A percentile compares a stretch with the other conserved stretches of the same genome.
Evolutionary conservation across 1,140 invertebrate species (phyloP).

Genomic region (Streblospio benedicti): DNA sequence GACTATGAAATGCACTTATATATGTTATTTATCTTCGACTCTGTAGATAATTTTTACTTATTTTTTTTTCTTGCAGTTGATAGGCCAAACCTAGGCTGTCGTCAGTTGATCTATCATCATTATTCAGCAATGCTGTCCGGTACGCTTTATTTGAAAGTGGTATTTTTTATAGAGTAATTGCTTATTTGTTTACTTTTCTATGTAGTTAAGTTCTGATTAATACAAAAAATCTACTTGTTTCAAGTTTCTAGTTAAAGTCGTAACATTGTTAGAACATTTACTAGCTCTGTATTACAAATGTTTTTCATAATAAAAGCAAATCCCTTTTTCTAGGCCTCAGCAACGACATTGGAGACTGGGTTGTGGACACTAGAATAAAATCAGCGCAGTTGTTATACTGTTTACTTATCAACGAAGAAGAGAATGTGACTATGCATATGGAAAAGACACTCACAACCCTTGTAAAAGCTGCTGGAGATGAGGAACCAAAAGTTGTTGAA

Average conservation of each 20-base stretch:
- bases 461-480: slow-evolving; percentile 51
- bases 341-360: slow-evolving; percentile 65
- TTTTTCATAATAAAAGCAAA: too few species aligned
- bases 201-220: too few species aligned
- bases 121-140: slow-evolving; percentile 59
- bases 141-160: too few species aligned
- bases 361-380: slow-evolving; percentile 57
- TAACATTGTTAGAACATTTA: too few species aligned
- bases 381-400: slow-evolving; percentile 63
- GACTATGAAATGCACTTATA: not conserved
- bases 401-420: slow-evolving; percentile 61
- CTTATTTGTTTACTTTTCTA: too few species aligned
- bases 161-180: too few species aligned
- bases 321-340: too few species aligned
- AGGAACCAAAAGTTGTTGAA: slow-evolving; percentile 54
- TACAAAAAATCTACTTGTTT: too few species aligned
- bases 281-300: too few species aligned
- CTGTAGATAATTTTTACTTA: not conserved
- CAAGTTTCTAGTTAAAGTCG: too few species aligned
- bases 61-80: slow-evolving; percentile 46
- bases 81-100: slow-evolving; percentile 66
- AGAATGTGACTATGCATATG: slow-evolving; percentile 60
- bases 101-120: slow-evolving; percentile 60
- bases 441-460: slow-evolving; percentile 52
- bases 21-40: slow-evolving; percentile 9